phyloP scores from a whole-genome alignment of 2,113 vertebrate genomes.

The Nymphicus hollandicus region DNA sequence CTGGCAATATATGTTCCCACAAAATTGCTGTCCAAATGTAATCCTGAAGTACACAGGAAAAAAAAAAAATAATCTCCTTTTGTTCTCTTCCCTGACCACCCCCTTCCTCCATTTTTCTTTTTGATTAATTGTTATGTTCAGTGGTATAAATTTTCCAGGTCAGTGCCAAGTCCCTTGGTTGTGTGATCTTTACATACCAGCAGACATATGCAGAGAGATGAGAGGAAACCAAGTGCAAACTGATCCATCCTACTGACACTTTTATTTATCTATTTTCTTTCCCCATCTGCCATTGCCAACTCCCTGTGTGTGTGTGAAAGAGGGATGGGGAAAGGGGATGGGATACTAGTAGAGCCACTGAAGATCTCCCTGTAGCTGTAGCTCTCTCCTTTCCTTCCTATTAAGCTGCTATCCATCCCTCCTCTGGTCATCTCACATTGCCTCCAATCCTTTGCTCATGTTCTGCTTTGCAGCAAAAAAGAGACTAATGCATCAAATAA shows the following conservation, averaged over 20 bases:
- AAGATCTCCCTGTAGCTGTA: background rate
- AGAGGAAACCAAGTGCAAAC: slow-evolving; percentile 28
- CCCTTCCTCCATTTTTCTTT: slow-evolving; percentile 12
- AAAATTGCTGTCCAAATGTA: background rate
- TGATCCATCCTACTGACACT: slow-evolving; percentile 21
- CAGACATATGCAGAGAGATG: background rate
- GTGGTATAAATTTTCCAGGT: slow-evolving; percentile 29
- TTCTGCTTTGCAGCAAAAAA: background rate
- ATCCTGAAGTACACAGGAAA: background rate
- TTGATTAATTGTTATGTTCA: slow-evolving; percentile 28
- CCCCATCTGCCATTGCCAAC: background rate
- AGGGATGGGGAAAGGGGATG: background rate
- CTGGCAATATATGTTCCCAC: background rate
- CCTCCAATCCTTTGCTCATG: background rate
- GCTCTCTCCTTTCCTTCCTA: background rate
- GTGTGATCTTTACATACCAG: slow-evolving; percentile 19
- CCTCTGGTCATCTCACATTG: background rate
- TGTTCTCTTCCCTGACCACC: background rate
- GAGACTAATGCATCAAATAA: background rate
- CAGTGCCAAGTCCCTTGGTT: background rate
- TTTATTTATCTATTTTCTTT: slow-evolving; percentile 42
- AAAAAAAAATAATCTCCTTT: slow-evolving; percentile 1
- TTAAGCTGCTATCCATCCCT: background rate
- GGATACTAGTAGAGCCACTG: background rate
- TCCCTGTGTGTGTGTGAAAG: background rate